A percentile compares a stretch with the other conserved stretches of the same genome.
Evolutionary conservation across 2,888 invertebrate species (phyloP).

Genomic region (Melanostoma scalare): DNA sequence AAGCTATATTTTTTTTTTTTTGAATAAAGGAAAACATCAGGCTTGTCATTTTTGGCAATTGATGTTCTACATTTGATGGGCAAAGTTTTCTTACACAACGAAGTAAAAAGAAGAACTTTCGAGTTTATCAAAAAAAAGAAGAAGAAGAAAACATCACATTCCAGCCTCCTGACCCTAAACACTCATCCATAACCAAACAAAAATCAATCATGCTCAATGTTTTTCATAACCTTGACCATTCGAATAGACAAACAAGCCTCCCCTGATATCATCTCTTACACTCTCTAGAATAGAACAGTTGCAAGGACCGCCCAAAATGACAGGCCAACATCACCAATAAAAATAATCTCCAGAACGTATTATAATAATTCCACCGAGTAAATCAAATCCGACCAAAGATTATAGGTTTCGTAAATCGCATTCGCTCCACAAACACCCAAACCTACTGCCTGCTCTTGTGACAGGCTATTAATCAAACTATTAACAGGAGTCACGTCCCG

Average conservation of each 20-base stretch:
- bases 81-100: too few species aligned
- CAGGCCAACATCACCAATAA: slow-evolving; percentile 62
- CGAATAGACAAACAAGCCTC: slow-evolving; percentile 42
- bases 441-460: slow-evolving; percentile 72
- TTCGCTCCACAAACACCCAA: slow-evolving; percentile 66
- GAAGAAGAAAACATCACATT: too few species aligned
- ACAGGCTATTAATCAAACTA: slow-evolving; percentile 82
- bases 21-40: too few species aligned
- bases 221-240: slow-evolving; percentile 45
- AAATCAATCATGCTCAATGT: slow-evolving; percentile 52
- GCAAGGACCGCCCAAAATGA: slow-evolving; percentile 46
- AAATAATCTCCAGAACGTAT: slow-evolving; percentile 57
- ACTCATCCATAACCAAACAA: slow-evolving; percentile 35
- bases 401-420: slow-evolving; percentile 68
- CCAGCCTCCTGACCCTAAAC: slow-evolving; percentile 4
- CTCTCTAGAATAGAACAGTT: slow-evolving; percentile 32
- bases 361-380: slow-evolving; percentile 55
- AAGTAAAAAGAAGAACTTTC: too few species aligned
- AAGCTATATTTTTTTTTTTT: too few species aligned
- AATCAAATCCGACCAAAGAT: slow-evolving; percentile 72
- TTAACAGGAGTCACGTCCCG: slow-evolving; percentile 77
- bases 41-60: too few species aligned
- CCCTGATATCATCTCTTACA: neutral
- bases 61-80: too few species aligned
- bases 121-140: too few species aligned